phyloP scores from a whole-genome alignment of 2,113 vertebrate species.

The Myocastor coypus region DNA sequence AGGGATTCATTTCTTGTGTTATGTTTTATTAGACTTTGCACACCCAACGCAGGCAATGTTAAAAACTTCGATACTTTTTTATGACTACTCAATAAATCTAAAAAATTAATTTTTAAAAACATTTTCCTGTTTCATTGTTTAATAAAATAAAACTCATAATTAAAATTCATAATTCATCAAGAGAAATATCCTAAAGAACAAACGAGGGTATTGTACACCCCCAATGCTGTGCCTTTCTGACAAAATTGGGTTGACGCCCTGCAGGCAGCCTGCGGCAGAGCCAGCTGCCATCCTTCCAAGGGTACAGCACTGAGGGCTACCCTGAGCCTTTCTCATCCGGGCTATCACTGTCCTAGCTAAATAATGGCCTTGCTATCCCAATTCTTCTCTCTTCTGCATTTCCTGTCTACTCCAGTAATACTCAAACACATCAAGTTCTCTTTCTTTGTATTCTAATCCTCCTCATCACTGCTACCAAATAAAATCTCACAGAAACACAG shows the following conservation, averaged over 20 bases:
- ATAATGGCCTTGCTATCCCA: not conserved
- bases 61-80: not conserved
- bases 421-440: not conserved
- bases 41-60: not conserved
- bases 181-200: not conserved
- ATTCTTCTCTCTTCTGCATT: not conserved
- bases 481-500: not conserved
- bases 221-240: not conserved
- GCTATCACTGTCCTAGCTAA: not conserved
- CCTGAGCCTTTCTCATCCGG: rapidly evolving
- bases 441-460: not conserved
- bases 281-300: not conserved
- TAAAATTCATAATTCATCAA: not conserved
- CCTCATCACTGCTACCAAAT: not conserved
- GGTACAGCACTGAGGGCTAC: not conserved
- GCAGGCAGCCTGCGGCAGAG: not conserved
- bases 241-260: not conserved
- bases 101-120: too few relatives aligned
- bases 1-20: not conserved
- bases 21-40: not conserved
- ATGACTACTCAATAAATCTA: not conserved
- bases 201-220: not conserved
- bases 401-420: not conserved
- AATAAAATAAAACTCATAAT: not conserved
- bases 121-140: not conserved